Base-by-base conservation (phyloP, 2,113 vertebrate genomes). In the Cheirogaleus medius region DNA sequence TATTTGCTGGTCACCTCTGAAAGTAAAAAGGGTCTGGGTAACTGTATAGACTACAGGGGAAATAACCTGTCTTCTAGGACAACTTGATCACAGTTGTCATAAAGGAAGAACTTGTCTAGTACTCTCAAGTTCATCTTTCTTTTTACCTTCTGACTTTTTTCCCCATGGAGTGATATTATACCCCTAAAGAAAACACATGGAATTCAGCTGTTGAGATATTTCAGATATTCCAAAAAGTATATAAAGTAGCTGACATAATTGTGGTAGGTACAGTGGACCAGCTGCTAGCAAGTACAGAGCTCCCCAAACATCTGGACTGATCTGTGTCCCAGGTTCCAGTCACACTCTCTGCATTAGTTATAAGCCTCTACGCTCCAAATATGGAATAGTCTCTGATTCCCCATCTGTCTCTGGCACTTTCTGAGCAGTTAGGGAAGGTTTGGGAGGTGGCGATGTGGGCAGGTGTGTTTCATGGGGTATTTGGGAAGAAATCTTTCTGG, bases 61-160 rank as follows among this genome's bases (percentile, higher is more conserved):
- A 44, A 49, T 49, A 25, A 1, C 20, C 44, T 27, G 25, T 78
- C 37, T 68, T 96, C 68, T 49, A 6, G 8, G 56, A 64, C n/a
- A 74, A 44, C 23, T 17, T 49, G 54, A 81, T 86, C 21, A 54
- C 37, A 34, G 63, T 42, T 21, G 17, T 60, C 78, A 49, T 14
- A 52, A 80, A 37, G 23, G 94, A 90, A 87, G 39, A 13, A 73
- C 78, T 88, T 27, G 56, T 44, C 44, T 44, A 0, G 49, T 89
- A 89, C 25, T 90, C 77, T 92, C n/a, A 90, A 74, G 63, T 86
- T 94, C n/a, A 58, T 52, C 66, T 94, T 96, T 81, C 80, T 87
- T 96, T 91, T 80, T 29, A 76, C 15, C 42, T 96, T 76, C 56
- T 60, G 37, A 82, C 42, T 82, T 77, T 68, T n/a, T 47, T n/a